phyloP scores from a whole-genome alignment of 2,797 vertebrate genomes.

The Hypotaenidia okinawae region DNA sequence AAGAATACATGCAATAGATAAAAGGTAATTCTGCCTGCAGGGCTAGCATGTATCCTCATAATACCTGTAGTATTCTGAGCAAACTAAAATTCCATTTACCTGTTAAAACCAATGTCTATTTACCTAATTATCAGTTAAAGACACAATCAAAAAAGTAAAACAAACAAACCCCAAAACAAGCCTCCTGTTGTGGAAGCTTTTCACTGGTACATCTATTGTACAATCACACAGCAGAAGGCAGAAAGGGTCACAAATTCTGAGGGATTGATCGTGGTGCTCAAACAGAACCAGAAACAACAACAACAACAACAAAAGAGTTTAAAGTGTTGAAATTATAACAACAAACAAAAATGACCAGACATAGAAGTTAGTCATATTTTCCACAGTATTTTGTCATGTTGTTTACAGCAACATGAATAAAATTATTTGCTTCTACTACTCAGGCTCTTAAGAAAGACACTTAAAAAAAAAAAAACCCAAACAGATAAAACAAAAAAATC shows the following conservation, averaged over 20 bases:
- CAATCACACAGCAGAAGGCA: not conserved
- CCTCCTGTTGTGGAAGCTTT: not conserved
- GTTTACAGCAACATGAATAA: not conserved
- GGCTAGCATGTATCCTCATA: not conserved
- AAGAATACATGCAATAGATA: not conserved
- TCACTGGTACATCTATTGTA: not conserved
- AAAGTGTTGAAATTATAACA: not conserved
- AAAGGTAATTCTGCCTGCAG: not conserved
- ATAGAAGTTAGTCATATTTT: not conserved
- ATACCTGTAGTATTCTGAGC: not conserved
- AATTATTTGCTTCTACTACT: not conserved
- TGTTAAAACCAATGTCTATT: not conserved
- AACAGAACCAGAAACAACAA: not conserved
- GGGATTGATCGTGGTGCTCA: not conserved
- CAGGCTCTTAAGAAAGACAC: not conserved
- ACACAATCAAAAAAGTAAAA: accelerated
- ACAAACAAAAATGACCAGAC: not conserved
- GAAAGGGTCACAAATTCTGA: not conserved
- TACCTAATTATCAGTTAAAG: not conserved
- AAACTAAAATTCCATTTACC: not conserved
- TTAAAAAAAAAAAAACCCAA: not conserved
- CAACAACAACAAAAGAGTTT: not conserved
- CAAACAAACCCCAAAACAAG: not conserved
- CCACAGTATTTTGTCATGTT: not conserved
- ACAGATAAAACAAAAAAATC: not conserved